Conservation (phyloP, 2,113 vertebrate species). For the Sula dactylatra region DNA sequence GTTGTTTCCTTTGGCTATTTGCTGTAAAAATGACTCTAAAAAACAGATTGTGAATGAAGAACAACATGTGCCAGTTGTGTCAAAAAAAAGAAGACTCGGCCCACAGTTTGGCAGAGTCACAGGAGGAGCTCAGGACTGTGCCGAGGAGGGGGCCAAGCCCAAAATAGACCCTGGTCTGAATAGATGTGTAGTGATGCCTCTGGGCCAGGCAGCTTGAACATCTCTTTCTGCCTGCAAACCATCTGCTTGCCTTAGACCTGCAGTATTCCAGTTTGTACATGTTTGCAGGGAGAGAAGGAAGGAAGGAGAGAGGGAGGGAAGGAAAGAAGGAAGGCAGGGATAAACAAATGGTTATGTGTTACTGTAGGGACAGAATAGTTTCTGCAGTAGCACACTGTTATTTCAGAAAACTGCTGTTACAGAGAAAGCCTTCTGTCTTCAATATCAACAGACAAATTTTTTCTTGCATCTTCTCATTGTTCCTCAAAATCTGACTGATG, state of each 20-base stretch:
- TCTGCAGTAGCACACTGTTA: neutral
- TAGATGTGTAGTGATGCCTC: neutral
- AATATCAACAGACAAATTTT: neutral
- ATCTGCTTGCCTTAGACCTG: neutral
- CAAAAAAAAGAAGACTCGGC: neutral
- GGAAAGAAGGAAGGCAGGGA: neutral
- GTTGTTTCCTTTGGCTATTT: constrained; percentile 21
- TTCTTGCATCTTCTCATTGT: neutral
- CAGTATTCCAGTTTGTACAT: neutral
- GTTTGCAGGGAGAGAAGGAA: neutral
- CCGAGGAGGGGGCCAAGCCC: constrained; percentile 25
- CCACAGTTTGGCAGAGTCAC: constrained; percentile 14
- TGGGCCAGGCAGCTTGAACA: neutral
- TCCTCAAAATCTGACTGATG: neutral
- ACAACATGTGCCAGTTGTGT: constrained; percentile 38
- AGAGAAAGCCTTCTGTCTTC: neutral
- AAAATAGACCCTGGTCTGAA: constrained; percentile 33
- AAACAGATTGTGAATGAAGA: constrained; percentile 56
- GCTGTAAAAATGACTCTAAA: constrained; percentile 1
- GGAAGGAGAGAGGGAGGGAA: neutral
- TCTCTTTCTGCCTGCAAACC: neutral
- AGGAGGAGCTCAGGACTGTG: neutral
- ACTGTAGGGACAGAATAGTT: neutral
- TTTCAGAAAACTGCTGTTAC: neutral
- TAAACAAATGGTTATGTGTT: neutral